These are phyloP conservation scores for Enchytraeus crypticus DNA, from an alignment of 2,888 invertebrate genomes.

Conservation along the genomic window DNA sequence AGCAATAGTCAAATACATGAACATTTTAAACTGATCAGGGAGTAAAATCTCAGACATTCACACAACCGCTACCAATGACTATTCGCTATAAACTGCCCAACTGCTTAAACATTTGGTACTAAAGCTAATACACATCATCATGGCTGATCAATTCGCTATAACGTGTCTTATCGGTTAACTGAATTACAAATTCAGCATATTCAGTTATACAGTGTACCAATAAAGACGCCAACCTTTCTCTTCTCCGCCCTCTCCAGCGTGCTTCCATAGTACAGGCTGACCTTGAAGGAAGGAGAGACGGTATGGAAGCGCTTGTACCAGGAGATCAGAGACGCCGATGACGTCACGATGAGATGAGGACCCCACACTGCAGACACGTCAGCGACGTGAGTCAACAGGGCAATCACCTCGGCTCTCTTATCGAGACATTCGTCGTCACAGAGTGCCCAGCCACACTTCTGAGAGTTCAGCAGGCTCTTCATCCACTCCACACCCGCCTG, in stretches of 20 bases:
- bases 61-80: too few relatives aligned
- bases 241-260: not conserved
- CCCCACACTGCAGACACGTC: not conserved
- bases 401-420: slow-evolving; percentile 1
- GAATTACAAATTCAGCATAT: not conserved
- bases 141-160: too few relatives aligned
- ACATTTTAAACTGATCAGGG: too few relatives aligned
- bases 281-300: not conserved
- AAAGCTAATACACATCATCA: too few relatives aligned
- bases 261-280: not conserved
- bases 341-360: not conserved
- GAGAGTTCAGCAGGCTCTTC: slow-evolving; percentile 64
- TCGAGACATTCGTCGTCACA: not conserved
- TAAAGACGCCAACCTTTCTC: not conserved
- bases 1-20: too few relatives aligned
- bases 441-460: slow-evolving; percentile 75
- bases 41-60: too few relatives aligned
- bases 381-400: not conserved
- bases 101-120: too few relatives aligned
- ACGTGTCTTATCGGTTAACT: too few relatives aligned
- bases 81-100: too few relatives aligned
- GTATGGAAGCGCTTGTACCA: not conserved
- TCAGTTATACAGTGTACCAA: not conserved
- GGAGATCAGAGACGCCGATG: not conserved
- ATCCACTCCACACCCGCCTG: slow-evolving; percentile 98